Conservation (phyloP, 2,797 vertebrate species). For the Todus mexicanus region DNA sequence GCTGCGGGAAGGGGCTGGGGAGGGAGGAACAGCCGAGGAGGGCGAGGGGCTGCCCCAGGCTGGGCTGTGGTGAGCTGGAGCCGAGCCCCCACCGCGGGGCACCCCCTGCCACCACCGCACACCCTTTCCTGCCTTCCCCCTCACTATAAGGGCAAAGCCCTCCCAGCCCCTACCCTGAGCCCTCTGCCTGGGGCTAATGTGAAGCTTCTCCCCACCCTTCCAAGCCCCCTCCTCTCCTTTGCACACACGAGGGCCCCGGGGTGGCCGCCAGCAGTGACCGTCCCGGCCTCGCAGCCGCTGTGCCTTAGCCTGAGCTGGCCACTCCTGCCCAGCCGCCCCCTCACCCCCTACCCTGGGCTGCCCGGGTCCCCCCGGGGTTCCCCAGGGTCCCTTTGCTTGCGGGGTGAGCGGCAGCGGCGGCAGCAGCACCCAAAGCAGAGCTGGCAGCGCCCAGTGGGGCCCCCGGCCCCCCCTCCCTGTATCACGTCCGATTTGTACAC, state of each 20-base stretch:
- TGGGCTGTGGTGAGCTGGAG: conserved; percentile 23
- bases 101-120: not conserved
- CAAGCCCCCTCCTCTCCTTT: conserved; percentile 22
- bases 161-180: not conserved
- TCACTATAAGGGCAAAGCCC: not conserved
- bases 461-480: not conserved
- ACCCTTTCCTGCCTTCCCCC: not conserved
- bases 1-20: not conserved
- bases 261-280: not conserved
- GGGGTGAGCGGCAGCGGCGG: not conserved
- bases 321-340: not conserved
- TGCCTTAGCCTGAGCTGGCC: conserved; percentile 51
- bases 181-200: conserved; percentile 47
- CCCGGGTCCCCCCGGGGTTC: not conserved
- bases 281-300: not conserved
- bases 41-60: not conserved
- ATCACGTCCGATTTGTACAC: conserved; percentile 56
- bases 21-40: not conserved
- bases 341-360: not conserved
- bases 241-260: conserved; percentile 17
- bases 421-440: conserved; percentile 41
- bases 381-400: no score
- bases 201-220: conserved; percentile 47
- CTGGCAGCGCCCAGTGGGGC: conserved; percentile 13
- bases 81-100: not conserved